Evolutionary conservation across 2,113 vertebrate genomes (phyloP).

Genomic region (Cephalopholis sonnerati): DNA sequence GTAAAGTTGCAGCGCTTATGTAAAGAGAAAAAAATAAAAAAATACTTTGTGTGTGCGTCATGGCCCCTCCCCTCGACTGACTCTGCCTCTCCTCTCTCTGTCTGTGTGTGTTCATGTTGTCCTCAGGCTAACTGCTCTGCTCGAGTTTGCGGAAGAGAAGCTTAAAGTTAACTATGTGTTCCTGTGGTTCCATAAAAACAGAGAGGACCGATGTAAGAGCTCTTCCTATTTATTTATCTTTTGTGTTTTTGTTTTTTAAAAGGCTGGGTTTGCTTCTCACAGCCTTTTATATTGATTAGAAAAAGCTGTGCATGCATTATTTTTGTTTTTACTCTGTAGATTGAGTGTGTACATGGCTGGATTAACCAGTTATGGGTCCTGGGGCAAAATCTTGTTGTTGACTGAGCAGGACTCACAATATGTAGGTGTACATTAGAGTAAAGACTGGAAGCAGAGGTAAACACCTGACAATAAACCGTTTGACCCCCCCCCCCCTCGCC

Average conservation of each 20-base stretch:
- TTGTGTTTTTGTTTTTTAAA: neutral
- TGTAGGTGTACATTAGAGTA: too few relatives aligned
- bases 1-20: constrained; percentile 72
- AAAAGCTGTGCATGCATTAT: neutral
- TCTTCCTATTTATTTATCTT: neutral
- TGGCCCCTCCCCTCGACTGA: neutral
- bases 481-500: too few relatives aligned
- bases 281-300: neutral
- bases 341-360: neutral
- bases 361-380: neutral
- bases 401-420: too few relatives aligned
- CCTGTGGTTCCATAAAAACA: constrained; percentile 96
- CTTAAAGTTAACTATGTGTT: constrained; percentile 96
- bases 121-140: constrained; percentile 92
- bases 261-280: neutral
- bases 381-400: too few relatives aligned
- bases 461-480: too few relatives aligned
- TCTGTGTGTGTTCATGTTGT: neutral
- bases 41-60: constrained; percentile 51
- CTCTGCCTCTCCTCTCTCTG: neutral
- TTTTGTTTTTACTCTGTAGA: neutral
- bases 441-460: too few relatives aligned
- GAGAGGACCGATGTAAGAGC: constrained; percentile 94
- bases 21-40: constrained; percentile 48
- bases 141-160: constrained; percentile 97